phyloP scores from a whole-genome alignment of 2,888 invertebrate species.

The Synanthedon vespiformis region DNA sequence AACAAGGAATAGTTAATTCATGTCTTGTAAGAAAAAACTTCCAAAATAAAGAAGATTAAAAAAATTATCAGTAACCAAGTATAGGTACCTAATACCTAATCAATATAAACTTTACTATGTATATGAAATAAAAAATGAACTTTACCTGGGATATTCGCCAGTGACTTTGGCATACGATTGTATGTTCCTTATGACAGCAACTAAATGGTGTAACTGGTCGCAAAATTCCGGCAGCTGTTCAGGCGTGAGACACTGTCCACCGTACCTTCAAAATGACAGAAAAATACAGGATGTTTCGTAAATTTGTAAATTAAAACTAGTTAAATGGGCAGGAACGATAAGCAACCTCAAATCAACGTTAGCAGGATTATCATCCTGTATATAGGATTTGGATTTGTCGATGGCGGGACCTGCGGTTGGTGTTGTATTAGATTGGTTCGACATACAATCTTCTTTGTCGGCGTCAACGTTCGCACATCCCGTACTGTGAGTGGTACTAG shows the following conservation, averaged over 20 bases:
- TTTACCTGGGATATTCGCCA: conserved; percentile 57
- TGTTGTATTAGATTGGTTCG: neutral
- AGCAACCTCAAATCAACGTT: conserved; percentile 50
- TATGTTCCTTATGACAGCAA: conserved; percentile 57
- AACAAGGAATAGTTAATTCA: too few relatives aligned
- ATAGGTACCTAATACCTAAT: neutral
- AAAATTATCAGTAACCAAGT: neutral
- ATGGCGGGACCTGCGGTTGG: conserved; percentile 8
- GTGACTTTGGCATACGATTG: conserved; percentile 57
- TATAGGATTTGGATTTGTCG: conserved; percentile 17
- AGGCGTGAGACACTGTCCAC: conserved; percentile 56
- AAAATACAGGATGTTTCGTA: neutral
- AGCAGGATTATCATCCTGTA: conserved; percentile 39
- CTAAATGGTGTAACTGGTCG: conserved; percentile 52
- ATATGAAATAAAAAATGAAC: neutral
- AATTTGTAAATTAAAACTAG: neutral
- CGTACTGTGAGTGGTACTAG: conserved; percentile 37
- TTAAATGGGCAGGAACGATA: neutral
- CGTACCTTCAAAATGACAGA: conserved; percentile 29
- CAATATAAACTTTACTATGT: too few relatives aligned
- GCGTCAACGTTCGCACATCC: conserved; percentile 31
- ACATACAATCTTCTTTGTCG: conserved; percentile 22
- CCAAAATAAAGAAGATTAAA: neutral
- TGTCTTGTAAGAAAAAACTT: neutral
- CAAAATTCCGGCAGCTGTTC: conserved; percentile 62